Conservation (phyloP, 2,113 vertebrate genomes). For the Eleginops maclovinus region DNA sequence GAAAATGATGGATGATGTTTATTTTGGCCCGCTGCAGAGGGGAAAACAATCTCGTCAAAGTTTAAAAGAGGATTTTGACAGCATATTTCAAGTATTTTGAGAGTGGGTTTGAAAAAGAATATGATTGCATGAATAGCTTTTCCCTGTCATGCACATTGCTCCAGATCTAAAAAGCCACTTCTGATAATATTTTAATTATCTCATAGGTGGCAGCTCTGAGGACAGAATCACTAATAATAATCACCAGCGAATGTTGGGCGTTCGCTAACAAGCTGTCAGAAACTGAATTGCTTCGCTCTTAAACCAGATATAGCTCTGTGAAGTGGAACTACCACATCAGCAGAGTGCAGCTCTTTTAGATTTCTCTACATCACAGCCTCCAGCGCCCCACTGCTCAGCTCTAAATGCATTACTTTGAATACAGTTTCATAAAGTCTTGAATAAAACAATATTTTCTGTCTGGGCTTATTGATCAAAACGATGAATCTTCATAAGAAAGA, state of each 20-base stretch:
- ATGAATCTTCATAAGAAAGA: conserved; percentile 3
- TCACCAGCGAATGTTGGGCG: conserved; percentile 17
- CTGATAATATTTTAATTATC: conserved; percentile 32
- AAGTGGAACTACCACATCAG: conserved; percentile 55
- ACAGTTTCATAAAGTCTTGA: conserved; percentile 27
- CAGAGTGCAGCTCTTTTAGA: conserved; percentile 26
- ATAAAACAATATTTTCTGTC: conserved; percentile 24
- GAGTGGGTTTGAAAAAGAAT: not conserved
- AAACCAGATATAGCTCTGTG: conserved; percentile 45
- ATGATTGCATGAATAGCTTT: conserved; percentile 3
- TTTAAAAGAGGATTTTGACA: conserved; percentile 21
- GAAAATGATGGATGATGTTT: conserved; percentile 41
- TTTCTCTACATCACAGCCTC: conserved; percentile 28
- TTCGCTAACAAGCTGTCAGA: conserved; percentile 57
- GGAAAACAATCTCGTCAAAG: conserved; percentile 20
- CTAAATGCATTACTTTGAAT: conserved; percentile 22
- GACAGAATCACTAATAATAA: conserved; percentile 21
- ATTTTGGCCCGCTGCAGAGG: conserved; percentile 16
- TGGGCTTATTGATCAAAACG: conserved; percentile 14
- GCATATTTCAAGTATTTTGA: conserved; percentile 17
- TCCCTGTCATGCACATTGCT: not conserved
- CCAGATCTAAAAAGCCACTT: conserved; percentile 5
- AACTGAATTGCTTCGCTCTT: conserved; percentile 29
- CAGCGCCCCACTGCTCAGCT: conserved; percentile 31
- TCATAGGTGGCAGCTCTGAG: conserved; percentile 28